Conservation (phyloP, 2,888 invertebrate genomes). For the Metalampra italica region DNA sequence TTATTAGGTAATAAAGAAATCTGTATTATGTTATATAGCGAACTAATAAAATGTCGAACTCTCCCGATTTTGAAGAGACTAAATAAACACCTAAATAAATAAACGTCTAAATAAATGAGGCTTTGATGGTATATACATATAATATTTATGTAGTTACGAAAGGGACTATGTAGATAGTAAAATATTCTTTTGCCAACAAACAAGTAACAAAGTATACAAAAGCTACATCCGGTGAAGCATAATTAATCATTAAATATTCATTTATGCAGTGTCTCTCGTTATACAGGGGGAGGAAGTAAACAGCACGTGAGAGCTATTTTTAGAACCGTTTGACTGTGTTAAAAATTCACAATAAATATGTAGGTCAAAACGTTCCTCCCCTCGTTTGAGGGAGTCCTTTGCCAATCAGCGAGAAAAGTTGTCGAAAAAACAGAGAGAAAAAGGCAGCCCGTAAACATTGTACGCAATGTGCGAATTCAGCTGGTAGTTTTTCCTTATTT, state of each 20-base stretch:
- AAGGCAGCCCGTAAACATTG: not conserved
- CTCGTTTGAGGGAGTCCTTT: slow-evolving; percentile 1
- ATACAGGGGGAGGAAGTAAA: slow-evolving; percentile 30
- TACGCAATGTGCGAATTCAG: not conserved
- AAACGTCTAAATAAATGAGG: too few species aligned
- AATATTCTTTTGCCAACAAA: slow-evolving; percentile 2
- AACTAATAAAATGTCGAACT: too few species aligned
- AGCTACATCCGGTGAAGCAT: slow-evolving; percentile 37
- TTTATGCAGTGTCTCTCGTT: slow-evolving; percentile 45
- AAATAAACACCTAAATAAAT: too few species aligned
- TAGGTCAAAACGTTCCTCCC: slow-evolving; percentile 11
- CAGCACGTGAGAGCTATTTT: slow-evolving; percentile 15
- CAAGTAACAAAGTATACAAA: slow-evolving; percentile 17
- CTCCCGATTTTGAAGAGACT: too few species aligned
- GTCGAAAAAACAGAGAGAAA: slow-evolving; percentile 1
- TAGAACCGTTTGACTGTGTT: slow-evolving; percentile 17
- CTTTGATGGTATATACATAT: too few species aligned
- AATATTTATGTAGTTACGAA: too few species aligned
- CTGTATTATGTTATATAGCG: too few species aligned
- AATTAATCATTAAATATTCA: slow-evolving; percentile 71
- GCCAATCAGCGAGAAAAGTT: slow-evolving; percentile 1
- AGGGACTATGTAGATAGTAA: too few species aligned
- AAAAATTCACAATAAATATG: slow-evolving; percentile 13
- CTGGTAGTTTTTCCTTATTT: not conserved
- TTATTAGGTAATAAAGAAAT: too few species aligned